Conservation (phyloP, 2,888 invertebrate species). For the Mesodorylaimus sp. region DNA sequence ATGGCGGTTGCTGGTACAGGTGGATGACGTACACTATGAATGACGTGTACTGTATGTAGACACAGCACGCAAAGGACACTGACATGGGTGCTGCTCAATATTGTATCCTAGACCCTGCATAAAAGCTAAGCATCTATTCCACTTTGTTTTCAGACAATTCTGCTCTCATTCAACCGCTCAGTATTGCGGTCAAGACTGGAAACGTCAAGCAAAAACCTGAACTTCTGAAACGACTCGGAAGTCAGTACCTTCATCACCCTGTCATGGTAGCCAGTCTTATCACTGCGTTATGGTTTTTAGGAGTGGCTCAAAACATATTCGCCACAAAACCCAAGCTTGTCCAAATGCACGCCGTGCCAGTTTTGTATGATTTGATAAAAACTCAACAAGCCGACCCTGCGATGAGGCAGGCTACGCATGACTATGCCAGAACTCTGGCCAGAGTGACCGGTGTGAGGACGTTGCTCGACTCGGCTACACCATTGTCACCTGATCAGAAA, state of each 20-base stretch:
- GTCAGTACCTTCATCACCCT: not conserved
- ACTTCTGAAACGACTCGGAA: conserved; percentile 1
- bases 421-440: conserved; percentile 2
- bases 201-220: conserved; percentile 12
- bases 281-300: not conserved
- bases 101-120: not conserved
- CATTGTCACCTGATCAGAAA: too few species aligned
- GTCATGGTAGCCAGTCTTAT: not conserved
- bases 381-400: conserved; percentile 3
- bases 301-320: conserved; percentile 1
- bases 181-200: conserved; percentile 7
- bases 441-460: not conserved
- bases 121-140: not conserved
- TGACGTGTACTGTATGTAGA: not conserved
- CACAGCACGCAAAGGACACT: not conserved
- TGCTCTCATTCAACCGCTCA: not conserved
- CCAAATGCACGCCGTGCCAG: conserved; percentile 7
- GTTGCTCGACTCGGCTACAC: too few species aligned
- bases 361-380: conserved; percentile 8
- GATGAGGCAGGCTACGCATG: not conserved
- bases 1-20: too few species aligned
- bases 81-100: not conserved
- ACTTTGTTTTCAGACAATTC: conserved; percentile 8
- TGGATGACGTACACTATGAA: too few species aligned
- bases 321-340: conserved; percentile 5